Percentiles rank a stretch among this genome's conserved stretches.
Conservation (phyloP, 1,140 invertebrate genomes). For the Mya arenaria region DNA sequence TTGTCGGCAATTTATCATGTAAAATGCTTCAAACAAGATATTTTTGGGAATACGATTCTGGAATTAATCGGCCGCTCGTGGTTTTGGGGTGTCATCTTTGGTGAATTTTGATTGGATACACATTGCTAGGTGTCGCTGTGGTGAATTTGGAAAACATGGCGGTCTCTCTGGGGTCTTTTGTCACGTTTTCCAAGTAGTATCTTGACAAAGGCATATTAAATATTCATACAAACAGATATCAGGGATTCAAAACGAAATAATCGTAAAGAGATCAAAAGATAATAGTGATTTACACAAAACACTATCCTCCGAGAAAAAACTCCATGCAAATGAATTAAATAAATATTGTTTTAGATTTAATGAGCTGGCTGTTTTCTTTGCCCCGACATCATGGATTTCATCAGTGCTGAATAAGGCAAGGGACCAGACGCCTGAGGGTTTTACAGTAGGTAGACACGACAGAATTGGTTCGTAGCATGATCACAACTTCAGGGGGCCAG, state of each 20-base stretch:
- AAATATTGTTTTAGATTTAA: too few species aligned
- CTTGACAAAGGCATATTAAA: slow-evolving; percentile 55
- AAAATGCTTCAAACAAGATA: slow-evolving; percentile 37
- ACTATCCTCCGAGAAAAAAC: not conserved
- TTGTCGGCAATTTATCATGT: slow-evolving; percentile 43
- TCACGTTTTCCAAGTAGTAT: slow-evolving; percentile 55
- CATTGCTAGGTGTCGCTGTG: slow-evolving; percentile 40
- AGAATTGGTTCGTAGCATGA: too few species aligned
- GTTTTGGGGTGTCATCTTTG: slow-evolving; percentile 49
- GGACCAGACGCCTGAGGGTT: too few species aligned
- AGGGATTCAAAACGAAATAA: slow-evolving; percentile 35
- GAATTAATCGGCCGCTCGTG: slow-evolving; percentile 55
- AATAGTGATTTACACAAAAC: slow-evolving; percentile 41
- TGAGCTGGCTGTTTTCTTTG: too few species aligned
- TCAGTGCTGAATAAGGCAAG: too few species aligned
- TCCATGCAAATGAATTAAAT: too few species aligned
- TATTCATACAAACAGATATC: slow-evolving; percentile 55
- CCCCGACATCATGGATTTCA: too few species aligned
- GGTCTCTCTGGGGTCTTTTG: slow-evolving; percentile 49
- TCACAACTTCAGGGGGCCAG: too few species aligned
- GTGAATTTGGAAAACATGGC: slow-evolving; percentile 48
- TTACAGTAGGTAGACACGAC: too few species aligned
- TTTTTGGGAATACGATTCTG: slow-evolving; percentile 41
- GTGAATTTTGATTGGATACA: slow-evolving; percentile 37
- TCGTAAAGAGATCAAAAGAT: slow-evolving; percentile 1